Conservation (phyloP, 2,888 invertebrate species). For the Sphaerophoria rueppellii region DNA sequence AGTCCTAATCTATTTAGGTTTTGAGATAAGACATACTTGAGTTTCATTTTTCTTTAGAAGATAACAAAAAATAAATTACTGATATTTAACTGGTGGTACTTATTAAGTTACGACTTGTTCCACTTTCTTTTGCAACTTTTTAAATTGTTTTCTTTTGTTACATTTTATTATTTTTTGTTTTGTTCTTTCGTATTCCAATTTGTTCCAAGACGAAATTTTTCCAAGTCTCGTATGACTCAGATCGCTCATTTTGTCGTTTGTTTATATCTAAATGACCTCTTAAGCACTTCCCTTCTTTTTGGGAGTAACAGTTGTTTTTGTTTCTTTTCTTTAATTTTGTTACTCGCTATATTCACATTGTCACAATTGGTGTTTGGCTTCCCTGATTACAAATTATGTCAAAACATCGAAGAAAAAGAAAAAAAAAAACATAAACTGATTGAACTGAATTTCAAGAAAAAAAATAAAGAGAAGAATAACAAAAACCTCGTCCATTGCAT, state of each 20-base stretch:
- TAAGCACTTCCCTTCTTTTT: conserved; percentile 68
- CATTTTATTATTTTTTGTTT: neutral
- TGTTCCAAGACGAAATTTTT: conserved; percentile 30
- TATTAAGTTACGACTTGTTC: conserved; percentile 1
- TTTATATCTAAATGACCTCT: conserved; percentile 67
- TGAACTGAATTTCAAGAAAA: conserved; percentile 1
- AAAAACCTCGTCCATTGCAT: neutral
- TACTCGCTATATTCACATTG: conserved; percentile 42
- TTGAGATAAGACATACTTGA: too few relatives aligned
- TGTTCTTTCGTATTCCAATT: neutral
- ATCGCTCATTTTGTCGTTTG: conserved; percentile 59
- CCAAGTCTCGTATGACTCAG: conserved; percentile 55
- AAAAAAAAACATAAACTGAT: conserved; percentile 36
- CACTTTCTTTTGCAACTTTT: conserved; percentile 29
- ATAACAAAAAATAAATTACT: too few relatives aligned
- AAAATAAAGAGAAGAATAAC: conserved; percentile 38
- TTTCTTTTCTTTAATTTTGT: neutral
- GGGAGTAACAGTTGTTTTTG: conserved; percentile 9
- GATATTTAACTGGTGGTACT: too few relatives aligned
- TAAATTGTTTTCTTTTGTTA: conserved; percentile 37
- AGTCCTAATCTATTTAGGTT: too few relatives aligned
- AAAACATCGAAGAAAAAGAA: conserved; percentile 1
- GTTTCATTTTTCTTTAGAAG: too few relatives aligned
- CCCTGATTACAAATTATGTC: conserved; percentile 32
- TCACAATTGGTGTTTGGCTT: conserved; percentile 58